These are phyloP conservation scores for Temnothorax unifasciatus DNA, from an alignment of 2,888 invertebrate species.

Conservation along the genomic window DNA sequence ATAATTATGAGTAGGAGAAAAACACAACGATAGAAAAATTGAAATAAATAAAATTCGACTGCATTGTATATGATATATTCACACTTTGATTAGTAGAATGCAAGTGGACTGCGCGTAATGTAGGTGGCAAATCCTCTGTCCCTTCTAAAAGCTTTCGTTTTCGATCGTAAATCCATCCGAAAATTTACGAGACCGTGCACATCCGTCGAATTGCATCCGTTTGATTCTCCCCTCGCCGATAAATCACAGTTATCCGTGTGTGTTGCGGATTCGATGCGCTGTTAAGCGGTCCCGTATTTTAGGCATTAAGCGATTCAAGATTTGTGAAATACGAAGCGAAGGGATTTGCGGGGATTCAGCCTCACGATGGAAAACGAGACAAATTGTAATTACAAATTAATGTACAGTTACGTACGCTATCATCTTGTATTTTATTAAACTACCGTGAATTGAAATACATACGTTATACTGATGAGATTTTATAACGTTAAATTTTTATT, in stretches of 20 bases:
- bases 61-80: not conserved
- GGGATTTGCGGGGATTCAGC: slow-evolving; percentile 22
- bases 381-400: slow-evolving; percentile 27
- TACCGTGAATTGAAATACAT: not conserved
- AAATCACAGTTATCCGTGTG: slow-evolving; percentile 53
- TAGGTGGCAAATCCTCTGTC: slow-evolving; percentile 14
- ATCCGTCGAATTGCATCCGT: slow-evolving; percentile 40
- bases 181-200: slow-evolving; percentile 33
- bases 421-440: not conserved
- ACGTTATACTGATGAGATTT: not conserved
- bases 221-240: slow-evolving; percentile 45
- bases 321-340: slow-evolving; percentile 39
- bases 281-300: slow-evolving; percentile 50
- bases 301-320: slow-evolving; percentile 54
- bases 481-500: not conserved
- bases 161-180: slow-evolving; percentile 38
- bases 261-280: slow-evolving; percentile 36
- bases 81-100: slow-evolving; percentile 19
- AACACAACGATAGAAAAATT: not conserved
- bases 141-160: slow-evolving; percentile 34
- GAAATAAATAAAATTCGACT: not conserved
- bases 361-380: slow-evolving; percentile 3
- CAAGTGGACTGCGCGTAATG: not conserved
- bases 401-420: not conserved
- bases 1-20: not conserved